A percentile compares a stretch with the other conserved stretches of the same genome.
Conservation (phyloP, 1,140 invertebrate species). For the Drosophila setifemur region DNA sequence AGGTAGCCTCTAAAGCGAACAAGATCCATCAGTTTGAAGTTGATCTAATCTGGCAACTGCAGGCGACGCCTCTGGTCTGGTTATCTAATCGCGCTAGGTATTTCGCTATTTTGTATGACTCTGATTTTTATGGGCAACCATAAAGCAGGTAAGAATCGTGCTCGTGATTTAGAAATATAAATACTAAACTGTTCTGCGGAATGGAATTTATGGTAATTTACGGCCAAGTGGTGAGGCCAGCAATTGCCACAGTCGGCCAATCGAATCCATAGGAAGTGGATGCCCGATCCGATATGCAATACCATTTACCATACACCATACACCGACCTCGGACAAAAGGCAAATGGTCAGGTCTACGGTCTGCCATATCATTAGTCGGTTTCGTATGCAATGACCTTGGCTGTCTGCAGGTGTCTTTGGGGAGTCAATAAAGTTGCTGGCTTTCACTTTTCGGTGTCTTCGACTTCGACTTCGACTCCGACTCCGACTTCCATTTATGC, state of each 20-base stretch:
- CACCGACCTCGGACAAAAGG: slow-evolving; percentile 27
- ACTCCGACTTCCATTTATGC: slow-evolving; percentile 15
- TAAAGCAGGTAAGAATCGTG: slow-evolving; percentile 26
- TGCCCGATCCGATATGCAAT: not conserved
- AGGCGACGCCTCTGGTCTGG: not conserved
- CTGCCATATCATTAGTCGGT: slow-evolving; percentile 37
- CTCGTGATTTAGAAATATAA: slow-evolving; percentile 43
- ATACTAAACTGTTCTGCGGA: slow-evolving; percentile 26
- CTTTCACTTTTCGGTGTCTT: slow-evolving; percentile 59
- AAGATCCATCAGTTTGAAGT: slow-evolving; percentile 17
- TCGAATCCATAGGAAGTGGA: slow-evolving; percentile 37
- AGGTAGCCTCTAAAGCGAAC: not conserved
- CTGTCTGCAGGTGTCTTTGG: slow-evolving; percentile 54
- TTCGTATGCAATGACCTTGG: slow-evolving; percentile 60
- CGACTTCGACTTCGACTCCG: slow-evolving; percentile 11
- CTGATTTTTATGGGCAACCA: slow-evolving; percentile 38
- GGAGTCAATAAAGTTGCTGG: slow-evolving; percentile 42
- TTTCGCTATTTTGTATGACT: slow-evolving; percentile 17
- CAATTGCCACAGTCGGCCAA: slow-evolving; percentile 17
- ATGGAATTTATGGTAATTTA: slow-evolving; percentile 50
- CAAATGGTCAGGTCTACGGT: slow-evolving; percentile 31
- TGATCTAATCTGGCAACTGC: slow-evolving; percentile 23
- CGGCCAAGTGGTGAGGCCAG: slow-evolving; percentile 15
- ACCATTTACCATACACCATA: not conserved
- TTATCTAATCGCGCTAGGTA: slow-evolving; percentile 26